Evolutionary conservation across 2,888 invertebrate genomes (phyloP).

Genomic region (Nephrotoma guestfalica): DNA sequence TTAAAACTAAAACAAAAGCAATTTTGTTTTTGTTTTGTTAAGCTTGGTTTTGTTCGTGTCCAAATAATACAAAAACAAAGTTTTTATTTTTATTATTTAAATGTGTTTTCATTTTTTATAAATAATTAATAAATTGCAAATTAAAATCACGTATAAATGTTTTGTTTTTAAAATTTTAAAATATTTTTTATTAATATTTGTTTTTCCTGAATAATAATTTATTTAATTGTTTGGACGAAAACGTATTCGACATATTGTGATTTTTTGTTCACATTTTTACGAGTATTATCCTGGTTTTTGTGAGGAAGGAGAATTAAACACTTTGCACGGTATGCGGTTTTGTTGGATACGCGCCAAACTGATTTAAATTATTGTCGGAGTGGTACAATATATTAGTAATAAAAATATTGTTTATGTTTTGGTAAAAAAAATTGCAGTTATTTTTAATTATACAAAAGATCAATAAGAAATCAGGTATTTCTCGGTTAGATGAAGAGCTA

Average conservation of each 20-base stretch:
- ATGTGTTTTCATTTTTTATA: background rate
- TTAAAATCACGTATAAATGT: background rate
- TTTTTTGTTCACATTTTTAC: too few relatives aligned
- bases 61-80: background rate
- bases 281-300: too few relatives aligned
- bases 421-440: too few relatives aligned
- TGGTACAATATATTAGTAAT: too few relatives aligned
- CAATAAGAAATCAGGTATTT: too few relatives aligned
- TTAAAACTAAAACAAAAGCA: background rate
- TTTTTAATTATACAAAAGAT: too few relatives aligned
- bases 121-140: background rate
- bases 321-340: too few relatives aligned
- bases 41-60: background rate
- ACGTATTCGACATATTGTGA: background rate
- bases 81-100: background rate
- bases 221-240: background rate
- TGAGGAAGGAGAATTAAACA: too few relatives aligned
- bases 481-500: too few relatives aligned
- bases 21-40: background rate
- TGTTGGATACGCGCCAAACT: too few relatives aligned
- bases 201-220: background rate
- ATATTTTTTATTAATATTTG: background rate
- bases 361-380: too few relatives aligned
- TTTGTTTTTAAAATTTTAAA: background rate
- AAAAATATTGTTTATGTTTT: too few relatives aligned